These are phyloP conservation scores for Laothoe populi DNA, from an alignment of 2,888 invertebrate species.

Conservation along the genomic window DNA sequence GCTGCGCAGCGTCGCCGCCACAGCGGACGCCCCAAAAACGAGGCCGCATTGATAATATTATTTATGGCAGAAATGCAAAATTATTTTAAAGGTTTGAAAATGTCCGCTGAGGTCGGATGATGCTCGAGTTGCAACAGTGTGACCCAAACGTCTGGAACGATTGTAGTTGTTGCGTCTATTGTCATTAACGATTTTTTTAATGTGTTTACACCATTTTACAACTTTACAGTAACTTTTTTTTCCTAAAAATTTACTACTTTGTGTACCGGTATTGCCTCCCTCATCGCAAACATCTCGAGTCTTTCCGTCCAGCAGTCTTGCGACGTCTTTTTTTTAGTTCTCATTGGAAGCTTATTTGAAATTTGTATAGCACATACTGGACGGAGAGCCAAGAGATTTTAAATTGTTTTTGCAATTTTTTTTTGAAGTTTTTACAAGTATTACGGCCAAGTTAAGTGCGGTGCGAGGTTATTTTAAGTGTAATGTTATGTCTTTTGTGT, in stretches of 20 bases:
- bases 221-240: no score
- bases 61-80: conserved; percentile 80
- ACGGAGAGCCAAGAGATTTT: conserved; percentile 50
- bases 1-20: conserved; percentile 59
- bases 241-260: conserved; percentile 6
- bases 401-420: conserved; percentile 25
- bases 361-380: conserved; percentile 66
- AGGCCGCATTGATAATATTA: conserved; percentile 75
- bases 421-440: conserved; percentile 45
- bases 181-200: conserved; percentile 2
- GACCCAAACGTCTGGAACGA: neutral
- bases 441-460: conserved; percentile 50
- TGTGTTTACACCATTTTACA: no score
- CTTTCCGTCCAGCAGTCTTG: conserved; percentile 68
- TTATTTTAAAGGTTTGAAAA: conserved; percentile 79
- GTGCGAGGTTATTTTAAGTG: conserved; percentile 61
- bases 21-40: conserved; percentile 78
- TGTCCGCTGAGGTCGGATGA: conserved; percentile 73
- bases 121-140: conserved; percentile 46
- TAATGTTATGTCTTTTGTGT: conserved; percentile 70
- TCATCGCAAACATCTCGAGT: conserved; percentile 38
- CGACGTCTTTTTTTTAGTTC: conserved; percentile 49
- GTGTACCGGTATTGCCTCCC: conserved; percentile 44
- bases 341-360: conserved; percentile 47
- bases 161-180: neutral